A percentile compares a stretch with the other conserved stretches of the same genome.
phyloP scores from a whole-genome alignment of 2,888 invertebrate genomes.

The Oxyteleia sp. region DNA sequence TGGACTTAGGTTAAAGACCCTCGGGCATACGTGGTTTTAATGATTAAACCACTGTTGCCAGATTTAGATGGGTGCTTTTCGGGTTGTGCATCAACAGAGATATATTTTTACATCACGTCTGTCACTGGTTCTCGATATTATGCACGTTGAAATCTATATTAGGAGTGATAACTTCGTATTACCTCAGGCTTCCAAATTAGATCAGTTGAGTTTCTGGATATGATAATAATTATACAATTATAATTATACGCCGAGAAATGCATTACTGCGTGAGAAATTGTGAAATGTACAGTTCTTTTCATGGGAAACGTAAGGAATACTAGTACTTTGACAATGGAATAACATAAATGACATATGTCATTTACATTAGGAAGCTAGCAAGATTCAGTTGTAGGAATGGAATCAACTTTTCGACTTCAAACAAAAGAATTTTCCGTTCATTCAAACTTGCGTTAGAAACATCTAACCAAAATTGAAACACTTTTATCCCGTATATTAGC shows the following conservation, averaged over 20 bases:
- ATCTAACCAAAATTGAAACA: background rate
- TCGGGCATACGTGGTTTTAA: conserved; percentile 33
- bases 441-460: background rate
- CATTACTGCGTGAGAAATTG: too few relatives aligned
- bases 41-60: conserved; percentile 25
- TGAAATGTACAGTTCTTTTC: too few relatives aligned
- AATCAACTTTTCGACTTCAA: too few relatives aligned
- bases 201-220: too few relatives aligned
- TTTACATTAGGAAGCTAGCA: background rate
- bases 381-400: background rate
- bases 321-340: background rate
- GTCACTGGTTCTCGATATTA: too few relatives aligned
- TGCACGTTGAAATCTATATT: too few relatives aligned
- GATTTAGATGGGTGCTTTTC: conserved; percentile 7
- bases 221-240: background rate
- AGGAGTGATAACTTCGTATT: too few relatives aligned
- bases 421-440: background rate
- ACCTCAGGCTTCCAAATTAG: too few relatives aligned
- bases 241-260: background rate
- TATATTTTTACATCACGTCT: too few relatives aligned
- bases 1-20: conserved; percentile 30
- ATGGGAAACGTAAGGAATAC: background rate
- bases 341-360: background rate
- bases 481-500: background rate
- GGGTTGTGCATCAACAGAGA: too few relatives aligned